Evolutionary conservation across 2,888 invertebrate species (phyloP).

Genomic region (Allophyes oxyacanthae): DNA sequence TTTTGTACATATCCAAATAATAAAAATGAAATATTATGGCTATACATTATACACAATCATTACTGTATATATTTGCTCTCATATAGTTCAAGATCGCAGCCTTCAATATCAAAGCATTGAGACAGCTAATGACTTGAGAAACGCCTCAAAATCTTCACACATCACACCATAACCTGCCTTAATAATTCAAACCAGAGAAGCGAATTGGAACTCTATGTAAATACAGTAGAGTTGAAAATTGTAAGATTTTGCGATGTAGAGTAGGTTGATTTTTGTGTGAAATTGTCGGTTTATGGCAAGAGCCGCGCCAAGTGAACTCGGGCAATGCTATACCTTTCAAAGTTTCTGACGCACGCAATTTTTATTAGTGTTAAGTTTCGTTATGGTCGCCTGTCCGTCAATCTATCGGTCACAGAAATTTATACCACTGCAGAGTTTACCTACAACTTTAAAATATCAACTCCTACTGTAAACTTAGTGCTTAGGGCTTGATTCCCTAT

Average conservation of each 20-base stretch:
- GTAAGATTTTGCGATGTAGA: not conserved
- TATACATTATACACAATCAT: not conserved
- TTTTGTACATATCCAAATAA: not conserved
- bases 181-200: slow-evolving; percentile 1
- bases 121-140: slow-evolving; percentile 44
- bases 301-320: not conserved
- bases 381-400: too few species aligned
- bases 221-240: not conserved
- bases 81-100: slow-evolving; percentile 45
- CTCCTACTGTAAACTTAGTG: too few species aligned
- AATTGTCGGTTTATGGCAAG: not conserved
- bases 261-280: slow-evolving; percentile 12
- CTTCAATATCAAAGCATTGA: slow-evolving; percentile 39
- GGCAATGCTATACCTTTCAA: slow-evolving; percentile 17
- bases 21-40: not conserved
- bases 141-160: slow-evolving; percentile 27
- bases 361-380: not conserved
- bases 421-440: too few species aligned
- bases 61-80: slow-evolving; percentile 17
- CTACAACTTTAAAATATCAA: too few species aligned
- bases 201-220: slow-evolving; percentile 9
- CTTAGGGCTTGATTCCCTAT: too few species aligned
- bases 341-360: not conserved
- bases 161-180: slow-evolving; percentile 22
- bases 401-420: too few species aligned